phyloP scores from a whole-genome alignment of 2,888 invertebrate genomes.

The Sphecodes monilicornis region DNA sequence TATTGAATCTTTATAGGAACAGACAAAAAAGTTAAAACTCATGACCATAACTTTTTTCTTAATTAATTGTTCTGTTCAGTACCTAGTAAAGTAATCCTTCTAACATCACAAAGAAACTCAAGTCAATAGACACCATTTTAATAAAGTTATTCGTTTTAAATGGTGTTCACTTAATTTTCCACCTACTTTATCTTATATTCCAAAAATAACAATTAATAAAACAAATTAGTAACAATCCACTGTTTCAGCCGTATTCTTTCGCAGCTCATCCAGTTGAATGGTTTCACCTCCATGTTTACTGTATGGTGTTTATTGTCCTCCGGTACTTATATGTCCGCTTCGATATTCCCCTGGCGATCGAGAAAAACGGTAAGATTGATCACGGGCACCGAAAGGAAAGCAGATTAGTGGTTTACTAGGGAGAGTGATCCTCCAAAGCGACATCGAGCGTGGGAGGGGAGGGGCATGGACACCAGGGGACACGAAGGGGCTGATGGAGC shows the following conservation, averaged over 20 bases:
- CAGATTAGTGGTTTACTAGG: conserved; percentile 77
- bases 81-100: too few species aligned
- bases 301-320: conserved; percentile 29
- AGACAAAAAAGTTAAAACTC: too few species aligned
- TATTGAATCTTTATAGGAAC: too few species aligned
- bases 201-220: conserved; percentile 10
- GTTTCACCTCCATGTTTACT: background rate
- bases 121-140: too few species aligned
- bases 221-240: background rate
- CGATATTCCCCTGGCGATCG: conserved; percentile 44
- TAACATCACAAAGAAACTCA: too few species aligned
- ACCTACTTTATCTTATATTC: too few species aligned
- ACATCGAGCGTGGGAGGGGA: conserved; percentile 47
- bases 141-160: too few species aligned
- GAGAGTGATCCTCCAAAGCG: conserved; percentile 64
- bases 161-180: too few species aligned
- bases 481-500: conserved; percentile 71
- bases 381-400: conserved; percentile 62
- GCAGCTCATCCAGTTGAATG: background rate
- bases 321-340: conserved; percentile 47
- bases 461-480: conserved; percentile 37
- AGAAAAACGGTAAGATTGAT: conserved; percentile 72
- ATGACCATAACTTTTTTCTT: too few species aligned
- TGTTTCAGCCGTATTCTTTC: background rate
- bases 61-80: too few species aligned